Base-by-base conservation (phyloP, 2,888 invertebrate species). In the Zonitis immaculata region DNA sequence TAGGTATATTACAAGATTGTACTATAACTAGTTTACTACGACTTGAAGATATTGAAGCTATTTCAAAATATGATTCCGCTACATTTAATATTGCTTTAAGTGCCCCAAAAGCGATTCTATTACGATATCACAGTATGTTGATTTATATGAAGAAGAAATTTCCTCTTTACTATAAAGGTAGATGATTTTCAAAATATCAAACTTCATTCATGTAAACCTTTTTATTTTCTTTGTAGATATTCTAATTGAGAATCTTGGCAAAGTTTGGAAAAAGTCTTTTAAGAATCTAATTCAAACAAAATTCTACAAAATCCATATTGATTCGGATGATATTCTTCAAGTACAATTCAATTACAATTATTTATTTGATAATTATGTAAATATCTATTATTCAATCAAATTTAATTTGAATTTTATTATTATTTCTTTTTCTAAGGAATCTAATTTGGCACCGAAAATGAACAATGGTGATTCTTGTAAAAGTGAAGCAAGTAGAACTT, bases 41-140 rank as follows among this genome's bases (percentile, higher is more conserved):
- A 9, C 71, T 76, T n/a, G 69, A 80, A 7, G 74, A 77, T 57
- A 78, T 81, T 60, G 74, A 80, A 72, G 79, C 71, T 57, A 71
- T 77, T 35, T 67, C 70, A 12, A 70, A 83, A 47, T 89, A 88
- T 67, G 87, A 88, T 62, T 81, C 84, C 52, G 68, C 75, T 1
- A 80, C 81, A 6, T 88, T 88, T 64, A 84, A 85, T 0, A 81
- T 87, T 55, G 86, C 86, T 0, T 76, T 92, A 5, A 86, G 86
- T 0, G 77, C 88, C 47, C 92, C 93, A 0, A 81, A 86, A 50
- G 77, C 83, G 1, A 76, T 86, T 6, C 77, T 83, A 47, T 67
- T 91, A 1, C 78, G 90, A 46, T 88, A 89, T 64, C 80, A 84
- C 49, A 81, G 84, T 0, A 76, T 91, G 61, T 77, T 81, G 65